A percentile compares a stretch with the other conserved stretches of the same genome.
Evolutionary conservation across 2,888 invertebrate genomes (phyloP).

Genomic region (Papilio gigon): DNA sequence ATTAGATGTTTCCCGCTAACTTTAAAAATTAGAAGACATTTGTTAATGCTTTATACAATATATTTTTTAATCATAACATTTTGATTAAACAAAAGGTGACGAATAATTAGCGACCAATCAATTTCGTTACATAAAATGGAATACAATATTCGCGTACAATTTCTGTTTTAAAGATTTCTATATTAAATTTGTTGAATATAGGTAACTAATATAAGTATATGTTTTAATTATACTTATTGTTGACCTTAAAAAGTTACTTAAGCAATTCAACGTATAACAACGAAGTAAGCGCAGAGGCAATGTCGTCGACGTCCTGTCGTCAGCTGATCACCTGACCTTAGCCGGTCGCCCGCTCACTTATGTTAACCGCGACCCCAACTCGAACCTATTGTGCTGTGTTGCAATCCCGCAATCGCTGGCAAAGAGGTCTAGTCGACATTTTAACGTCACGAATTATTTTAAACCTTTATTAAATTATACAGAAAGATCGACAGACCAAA

Average conservation of each 20-base stretch:
- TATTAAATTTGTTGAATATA: no score
- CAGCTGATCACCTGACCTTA: slow-evolving; percentile 38
- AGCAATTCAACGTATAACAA: neutral
- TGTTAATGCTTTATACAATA: no score
- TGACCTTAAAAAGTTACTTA: neutral
- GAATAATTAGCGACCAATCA: no score
- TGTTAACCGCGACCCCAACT: slow-evolving; percentile 22
- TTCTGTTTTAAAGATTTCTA: no score
- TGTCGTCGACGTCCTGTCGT: slow-evolving; percentile 12
- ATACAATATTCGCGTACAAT: no score
- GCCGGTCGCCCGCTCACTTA: slow-evolving; percentile 18
- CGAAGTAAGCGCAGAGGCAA: slow-evolving; percentile 15
- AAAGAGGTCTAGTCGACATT: slow-evolving; percentile 26
- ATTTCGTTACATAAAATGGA: no score
- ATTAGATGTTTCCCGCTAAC: neutral
- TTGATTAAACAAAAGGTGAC: no score
- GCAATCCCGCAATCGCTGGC: slow-evolving; percentile 12
- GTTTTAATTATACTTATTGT: neutral
- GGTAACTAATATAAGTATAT: no score
- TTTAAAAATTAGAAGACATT: no score
- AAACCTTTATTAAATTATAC: neutral
- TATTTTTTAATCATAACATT: no score
- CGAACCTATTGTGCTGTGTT: slow-evolving; percentile 19
- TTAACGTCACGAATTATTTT: slow-evolving; percentile 24
- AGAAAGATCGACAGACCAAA: no score